Percentiles rank a stretch among this genome's conserved stretches.
Evolutionary conservation across 2,797 vertebrate genomes (phyloP).

Genomic region (Centropyge bicolor): DNA sequence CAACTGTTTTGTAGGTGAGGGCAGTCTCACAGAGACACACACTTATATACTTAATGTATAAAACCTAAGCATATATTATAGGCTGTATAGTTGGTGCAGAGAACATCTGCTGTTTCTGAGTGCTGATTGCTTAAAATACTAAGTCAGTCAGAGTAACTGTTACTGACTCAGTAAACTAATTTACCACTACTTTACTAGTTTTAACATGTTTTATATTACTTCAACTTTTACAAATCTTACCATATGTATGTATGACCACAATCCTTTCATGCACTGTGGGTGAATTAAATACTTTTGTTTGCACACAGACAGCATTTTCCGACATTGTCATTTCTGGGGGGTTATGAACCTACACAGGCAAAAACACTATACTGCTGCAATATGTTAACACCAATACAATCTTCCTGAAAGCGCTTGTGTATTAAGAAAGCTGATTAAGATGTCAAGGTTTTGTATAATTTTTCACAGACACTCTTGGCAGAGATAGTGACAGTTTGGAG

Average conservation of each 20-base stretch:
- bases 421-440: neutral
- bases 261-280: neutral
- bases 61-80: neutral
- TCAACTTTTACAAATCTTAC: no score
- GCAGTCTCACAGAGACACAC: neutral
- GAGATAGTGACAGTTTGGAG: neutral
- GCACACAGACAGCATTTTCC: no score
- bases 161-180: neutral
- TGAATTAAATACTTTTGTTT: no score
- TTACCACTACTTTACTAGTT: no score
- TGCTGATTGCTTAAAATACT: neutral
- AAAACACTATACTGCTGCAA: neutral
- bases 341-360: neutral
- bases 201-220: no score
- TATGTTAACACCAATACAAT: neutral
- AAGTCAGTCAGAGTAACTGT: neutral
- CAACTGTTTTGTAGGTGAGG: neutral
- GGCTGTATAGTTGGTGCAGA: neutral
- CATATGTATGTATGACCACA: neutral
- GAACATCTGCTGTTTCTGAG: no score
- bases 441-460: neutral
- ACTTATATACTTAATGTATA: neutral
- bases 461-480: neutral
- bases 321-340: neutral
- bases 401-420: neutral